Base-by-base conservation (phyloP, 2,113 vertebrate genomes). In the Agelaius phoeniceus region DNA sequence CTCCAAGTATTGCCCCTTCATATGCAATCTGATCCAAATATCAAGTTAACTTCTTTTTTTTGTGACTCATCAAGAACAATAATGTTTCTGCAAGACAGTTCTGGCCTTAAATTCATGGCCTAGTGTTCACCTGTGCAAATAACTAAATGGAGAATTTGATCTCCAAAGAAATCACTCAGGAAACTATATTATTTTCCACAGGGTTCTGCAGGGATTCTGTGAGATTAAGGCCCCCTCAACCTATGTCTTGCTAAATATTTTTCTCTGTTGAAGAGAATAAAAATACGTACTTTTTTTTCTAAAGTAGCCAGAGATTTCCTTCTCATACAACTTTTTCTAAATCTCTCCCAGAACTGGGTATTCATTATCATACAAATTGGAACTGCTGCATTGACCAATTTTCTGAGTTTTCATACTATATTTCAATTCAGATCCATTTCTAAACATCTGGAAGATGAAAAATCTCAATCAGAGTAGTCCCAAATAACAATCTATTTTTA, bases 21-120 rank as follows among this genome's bases (percentile, higher is more conserved):
- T 31, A 55, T 57, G 19, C 48, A 95, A 94, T 58, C 26, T 71
- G 63, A 93, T 77, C 62, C 35, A 23, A 87, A 94, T 71, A 81
- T 88, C 43, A 93, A 74, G 39, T 20, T 43, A 74, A 69, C 79
- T 90, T 71, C 26, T 77, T 90, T 91, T 87, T 87, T 74, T 71
- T 88, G 48, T 91, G 74, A 96, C 75, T 92, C 92, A 88, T 94
- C 75, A 88, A 77, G 68, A 83, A 59, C 57, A 83, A 74, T 30
- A 89, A 83, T 9, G 27, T 52, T 94, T 90, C 75, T 86, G 30
- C 58, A 95, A 89, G 46, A 37, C 75, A 55, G 69, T 83, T 90
- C 63, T 91, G 81, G 33, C 62, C 43, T 79, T 85, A 89, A 72
- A 76, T 76, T 68, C 66, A 73, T 30, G 26, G 58, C 30, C 54